Conservation (phyloP, 2,113 vertebrate genomes). For the Cynoglossus semilaevis region DNA sequence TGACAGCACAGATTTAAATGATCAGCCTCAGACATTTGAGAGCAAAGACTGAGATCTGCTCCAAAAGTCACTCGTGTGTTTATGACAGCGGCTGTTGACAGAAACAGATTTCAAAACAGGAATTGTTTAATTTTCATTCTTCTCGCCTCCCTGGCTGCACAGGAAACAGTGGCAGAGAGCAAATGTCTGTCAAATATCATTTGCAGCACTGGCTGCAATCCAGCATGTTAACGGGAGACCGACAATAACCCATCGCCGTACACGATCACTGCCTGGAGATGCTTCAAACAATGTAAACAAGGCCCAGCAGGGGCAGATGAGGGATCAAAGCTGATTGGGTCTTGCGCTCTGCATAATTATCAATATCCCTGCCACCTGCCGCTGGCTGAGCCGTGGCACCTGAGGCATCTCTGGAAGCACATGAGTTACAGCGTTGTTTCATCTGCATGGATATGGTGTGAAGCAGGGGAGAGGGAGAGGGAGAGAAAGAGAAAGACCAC, state of each 20-base stretch:
- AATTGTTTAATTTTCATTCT: no score
- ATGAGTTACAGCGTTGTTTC: constrained; percentile 53
- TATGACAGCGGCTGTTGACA: no score
- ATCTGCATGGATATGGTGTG: constrained; percentile 32
- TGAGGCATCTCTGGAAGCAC: constrained; percentile 40
- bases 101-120: no score
- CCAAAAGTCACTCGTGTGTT: neutral
- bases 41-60: neutral
- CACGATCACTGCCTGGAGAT: constrained; percentile 44
- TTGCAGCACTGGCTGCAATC: constrained; percentile 7
- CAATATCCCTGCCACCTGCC: constrained; percentile 51
- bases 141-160: neutral
- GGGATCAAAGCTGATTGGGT: constrained; percentile 37
- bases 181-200: neutral
- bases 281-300: constrained; percentile 47
- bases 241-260: constrained; percentile 19
- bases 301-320: constrained; percentile 45
- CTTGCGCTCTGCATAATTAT: constrained; percentile 39
- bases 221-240: neutral
- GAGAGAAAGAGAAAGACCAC: constrained; percentile 18
- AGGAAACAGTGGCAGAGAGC: neutral
- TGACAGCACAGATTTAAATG: no score
- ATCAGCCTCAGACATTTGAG: no score
- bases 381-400: constrained; percentile 37
- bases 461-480: no score